These are phyloP conservation scores for Shargacucullia verbasci DNA, from an alignment of 2,888 invertebrate species.

Conservation along the genomic window DNA sequence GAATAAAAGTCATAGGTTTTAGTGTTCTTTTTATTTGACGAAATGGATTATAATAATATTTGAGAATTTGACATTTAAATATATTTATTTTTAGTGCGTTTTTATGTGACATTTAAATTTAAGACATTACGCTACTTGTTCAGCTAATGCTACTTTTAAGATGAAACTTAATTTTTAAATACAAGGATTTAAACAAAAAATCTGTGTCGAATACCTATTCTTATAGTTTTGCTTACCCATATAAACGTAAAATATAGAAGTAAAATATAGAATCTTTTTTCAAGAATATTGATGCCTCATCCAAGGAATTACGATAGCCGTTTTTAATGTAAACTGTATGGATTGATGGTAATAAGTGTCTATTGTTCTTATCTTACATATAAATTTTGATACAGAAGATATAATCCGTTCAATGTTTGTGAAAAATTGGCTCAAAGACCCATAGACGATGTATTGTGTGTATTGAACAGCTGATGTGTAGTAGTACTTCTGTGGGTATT, in stretches of 20 bases:
- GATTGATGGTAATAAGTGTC: constrained; percentile 53
- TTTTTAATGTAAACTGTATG: constrained; percentile 49
- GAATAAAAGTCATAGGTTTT: constrained; percentile 27
- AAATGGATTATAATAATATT: constrained; percentile 37
- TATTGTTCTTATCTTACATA: constrained; percentile 19
- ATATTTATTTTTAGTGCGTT: constrained; percentile 12
- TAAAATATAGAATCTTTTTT: constrained; percentile 18
- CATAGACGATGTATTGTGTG: too few species aligned
- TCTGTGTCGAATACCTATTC: too few species aligned
- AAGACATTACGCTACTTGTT: constrained; percentile 7
- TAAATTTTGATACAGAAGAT: constrained; percentile 24
- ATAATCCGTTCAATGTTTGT: constrained; percentile 6
- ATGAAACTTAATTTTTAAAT: too few species aligned
- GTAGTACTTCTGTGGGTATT: constrained; percentile 11
- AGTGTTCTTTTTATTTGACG: constrained; percentile 33
- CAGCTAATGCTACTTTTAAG: background rate
- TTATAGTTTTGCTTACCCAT: too few species aligned
- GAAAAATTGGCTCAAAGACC: too few species aligned
- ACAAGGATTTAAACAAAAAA: too few species aligned
- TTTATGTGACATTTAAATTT: constrained; percentile 23
- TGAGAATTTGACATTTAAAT: constrained; percentile 24
- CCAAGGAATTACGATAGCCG: constrained; percentile 32
- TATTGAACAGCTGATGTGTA: too few species aligned
- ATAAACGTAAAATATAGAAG: too few species aligned
- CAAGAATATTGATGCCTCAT: constrained; percentile 39